These are phyloP conservation scores for Cerceris rybyensis DNA, from an alignment of 2,888 invertebrate species.

Conservation along the genomic window DNA sequence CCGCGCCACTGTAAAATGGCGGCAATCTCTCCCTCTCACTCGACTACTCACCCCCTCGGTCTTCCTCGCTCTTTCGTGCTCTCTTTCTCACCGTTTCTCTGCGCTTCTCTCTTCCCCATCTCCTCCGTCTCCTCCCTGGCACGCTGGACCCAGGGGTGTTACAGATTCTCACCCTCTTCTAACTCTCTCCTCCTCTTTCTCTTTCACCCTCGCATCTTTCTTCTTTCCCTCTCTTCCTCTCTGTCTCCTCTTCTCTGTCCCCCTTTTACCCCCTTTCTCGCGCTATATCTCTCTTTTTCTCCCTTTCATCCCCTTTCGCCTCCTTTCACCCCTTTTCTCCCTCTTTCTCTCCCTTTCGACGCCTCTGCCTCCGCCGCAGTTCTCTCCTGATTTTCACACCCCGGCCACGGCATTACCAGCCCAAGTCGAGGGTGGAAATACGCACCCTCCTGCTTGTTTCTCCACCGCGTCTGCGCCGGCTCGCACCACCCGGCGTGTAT, in stretches of 20 bases:
- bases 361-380: constrained; percentile 53
- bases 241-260: constrained; percentile 22
- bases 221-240: constrained; percentile 29
- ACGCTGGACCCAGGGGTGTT: constrained; percentile 65
- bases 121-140: constrained; percentile 40
- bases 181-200: constrained; percentile 47
- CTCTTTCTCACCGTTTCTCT: constrained; percentile 21
- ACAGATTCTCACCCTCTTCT: constrained; percentile 68
- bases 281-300: constrained; percentile 64
- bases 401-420: constrained; percentile 72
- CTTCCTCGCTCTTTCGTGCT: constrained; percentile 21
- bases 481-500: constrained; percentile 55
- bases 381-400: constrained; percentile 78
- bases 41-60: constrained; percentile 55
- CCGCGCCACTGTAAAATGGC: constrained; percentile 81
- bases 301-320: constrained; percentile 60
- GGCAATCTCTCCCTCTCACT: constrained; percentile 79
- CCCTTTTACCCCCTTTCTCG: constrained; percentile 59
- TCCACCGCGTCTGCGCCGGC: constrained; percentile 69
- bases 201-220: constrained; percentile 67
- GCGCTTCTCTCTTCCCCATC: constrained; percentile 51
- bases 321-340: constrained; percentile 8
- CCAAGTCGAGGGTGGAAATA: constrained; percentile 67
- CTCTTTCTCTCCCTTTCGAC: constrained; percentile 51
- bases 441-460: constrained; percentile 58